phyloP scores from a whole-genome alignment of 1,140 invertebrate species.

The Eumeta japonica region DNA sequence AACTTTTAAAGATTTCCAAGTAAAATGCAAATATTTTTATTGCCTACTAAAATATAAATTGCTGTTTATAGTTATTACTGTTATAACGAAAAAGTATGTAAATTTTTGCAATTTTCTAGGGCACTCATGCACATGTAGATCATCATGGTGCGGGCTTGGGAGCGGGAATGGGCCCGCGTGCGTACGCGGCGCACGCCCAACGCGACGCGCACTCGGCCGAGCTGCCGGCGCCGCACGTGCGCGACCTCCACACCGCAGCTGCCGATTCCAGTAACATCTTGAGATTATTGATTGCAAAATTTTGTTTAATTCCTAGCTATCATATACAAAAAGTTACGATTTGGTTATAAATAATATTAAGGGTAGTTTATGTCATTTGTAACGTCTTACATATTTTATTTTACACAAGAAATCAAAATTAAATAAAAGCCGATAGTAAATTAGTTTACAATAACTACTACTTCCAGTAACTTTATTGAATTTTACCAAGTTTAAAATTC shows the following conservation, averaged over 20 bases:
- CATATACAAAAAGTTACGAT: not conserved
- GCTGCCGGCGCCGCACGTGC: slow-evolving; percentile 48
- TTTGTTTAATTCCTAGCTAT: too few relatives aligned
- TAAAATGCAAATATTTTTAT: not conserved
- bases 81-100: not conserved
- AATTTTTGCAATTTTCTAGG: too few relatives aligned
- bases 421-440: too few relatives aligned
- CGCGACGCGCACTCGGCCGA: slow-evolving; percentile 65
- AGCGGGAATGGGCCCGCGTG: slow-evolving; percentile 26
- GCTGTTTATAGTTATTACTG: not conserved
- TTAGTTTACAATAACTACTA: too few relatives aligned
- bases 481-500: too few relatives aligned
- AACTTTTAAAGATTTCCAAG: too few relatives aligned
- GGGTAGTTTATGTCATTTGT: too few relatives aligned
- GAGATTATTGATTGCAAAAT: not conserved
- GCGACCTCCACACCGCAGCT: slow-evolving; percentile 19
- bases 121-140: not conserved
- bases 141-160: not conserved
- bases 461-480: too few relatives aligned
- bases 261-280: not conserved
- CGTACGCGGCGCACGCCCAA: slow-evolving; percentile 63
- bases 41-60: not conserved
- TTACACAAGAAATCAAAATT: too few relatives aligned
- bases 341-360: not conserved
- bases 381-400: too few relatives aligned